These are phyloP conservation scores for Drosophila repletoides DNA, from an alignment of 1,140 invertebrate species.

Conservation along the genomic window DNA sequence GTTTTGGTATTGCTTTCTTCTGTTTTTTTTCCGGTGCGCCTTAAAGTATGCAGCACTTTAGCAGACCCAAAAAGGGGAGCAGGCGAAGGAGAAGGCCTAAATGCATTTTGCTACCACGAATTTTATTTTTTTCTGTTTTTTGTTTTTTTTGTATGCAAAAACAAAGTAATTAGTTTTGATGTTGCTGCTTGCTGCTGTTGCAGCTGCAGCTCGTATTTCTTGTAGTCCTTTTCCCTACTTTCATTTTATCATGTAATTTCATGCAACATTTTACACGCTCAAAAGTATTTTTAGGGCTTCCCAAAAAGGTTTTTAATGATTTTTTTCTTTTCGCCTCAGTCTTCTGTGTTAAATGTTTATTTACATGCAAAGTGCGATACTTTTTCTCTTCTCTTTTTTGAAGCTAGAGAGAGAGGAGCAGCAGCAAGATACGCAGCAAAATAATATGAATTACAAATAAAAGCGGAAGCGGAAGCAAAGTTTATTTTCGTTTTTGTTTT, in stretches of 20 bases:
- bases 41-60: slow-evolving; percentile 31
- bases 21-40: not conserved
- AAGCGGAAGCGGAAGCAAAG: slow-evolving; percentile 16
- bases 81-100: slow-evolving; percentile 9
- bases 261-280: slow-evolving; percentile 47
- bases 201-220: slow-evolving; percentile 11
- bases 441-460: not conserved
- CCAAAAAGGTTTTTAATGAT: slow-evolving; percentile 46
- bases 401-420: not conserved
- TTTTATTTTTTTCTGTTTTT: not conserved
- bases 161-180: slow-evolving; percentile 55
- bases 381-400: no score
- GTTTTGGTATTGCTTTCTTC: not conserved
- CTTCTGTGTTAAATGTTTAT: slow-evolving; percentile 34
- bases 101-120: slow-evolving; percentile 33
- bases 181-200: slow-evolving; percentile 9
- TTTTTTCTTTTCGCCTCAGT: not conserved
- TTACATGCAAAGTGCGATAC: slow-evolving; percentile 46
- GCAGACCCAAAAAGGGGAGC: not conserved
- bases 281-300: slow-evolving; percentile 45
- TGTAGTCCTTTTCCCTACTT: not conserved
- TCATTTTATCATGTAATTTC: slow-evolving; percentile 36
- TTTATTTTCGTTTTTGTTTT: not conserved
- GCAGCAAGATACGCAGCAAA: not conserved
- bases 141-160: slow-evolving; percentile 18